Evolutionary conservation across 2,113 vertebrate genomes (phyloP), one percentile per base, ranked within the genome.

Genomic region (Misgurnus anguillicaudatus): DNA sequence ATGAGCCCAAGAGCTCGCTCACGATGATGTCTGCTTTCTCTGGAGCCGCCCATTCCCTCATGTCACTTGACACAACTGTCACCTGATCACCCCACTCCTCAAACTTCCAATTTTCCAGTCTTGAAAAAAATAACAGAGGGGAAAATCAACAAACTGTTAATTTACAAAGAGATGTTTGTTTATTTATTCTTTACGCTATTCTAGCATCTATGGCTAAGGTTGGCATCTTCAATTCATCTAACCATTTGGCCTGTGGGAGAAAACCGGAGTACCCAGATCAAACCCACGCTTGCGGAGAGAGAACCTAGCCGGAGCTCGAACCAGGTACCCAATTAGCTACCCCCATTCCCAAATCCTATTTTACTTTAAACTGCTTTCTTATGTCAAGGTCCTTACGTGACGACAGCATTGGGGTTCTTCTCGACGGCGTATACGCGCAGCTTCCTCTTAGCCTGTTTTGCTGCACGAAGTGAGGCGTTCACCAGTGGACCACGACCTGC

Each of bases 71-170:
- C 67, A 98, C 94, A 79, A 98, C 96, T 0, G 94, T 95, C 89
- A 97, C 96, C 84, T 95, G 95, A 86, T 95, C 95, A 0, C 96
- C 96, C 96, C 96, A 98, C 89, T 96, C 96, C 86, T 98, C 96
- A 81, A 95, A 96, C 75, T 94, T 94, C 95, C 95, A 97, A 80
- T 96, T 96, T 88, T 97, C 95, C 63, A 98, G 85, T 82, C 96
- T 97, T 51, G 70, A 77, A 64, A 13, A 9, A 51, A 31, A 31
- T 2, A 31, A 31, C 24, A 31, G 2, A 36, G 17, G 39, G 17
- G 5, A 62, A 53, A 4, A 39, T 31, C 10, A 45, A 57, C 41
- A 5, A 17, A 9, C 13, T 42, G 39, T 8, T 6, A 11, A 39
- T 4, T 38, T 36, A 2, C 24, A 57, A 3, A 57, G 38, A 63